phyloP scores from a whole-genome alignment of 2,797 vertebrate species.

The Coregonus sp. region DNA sequence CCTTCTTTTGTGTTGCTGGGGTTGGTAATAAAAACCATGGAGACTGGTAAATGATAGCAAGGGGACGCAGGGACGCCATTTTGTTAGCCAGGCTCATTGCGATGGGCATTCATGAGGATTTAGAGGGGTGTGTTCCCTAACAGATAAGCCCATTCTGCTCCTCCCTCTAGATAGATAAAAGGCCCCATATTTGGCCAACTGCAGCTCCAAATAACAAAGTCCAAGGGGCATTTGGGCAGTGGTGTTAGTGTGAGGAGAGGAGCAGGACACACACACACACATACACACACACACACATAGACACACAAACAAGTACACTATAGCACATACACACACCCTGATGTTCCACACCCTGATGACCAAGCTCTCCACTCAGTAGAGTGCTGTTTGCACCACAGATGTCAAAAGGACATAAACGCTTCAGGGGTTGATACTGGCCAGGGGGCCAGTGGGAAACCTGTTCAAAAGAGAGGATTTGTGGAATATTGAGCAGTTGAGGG shows the following conservation, averaged over 20 bases:
- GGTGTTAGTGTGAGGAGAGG: neutral
- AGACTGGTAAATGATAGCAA: neutral
- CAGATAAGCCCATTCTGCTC: slow-evolving; percentile 3
- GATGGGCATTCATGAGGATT: neutral
- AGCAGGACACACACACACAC: neutral
- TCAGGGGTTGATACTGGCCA: neutral
- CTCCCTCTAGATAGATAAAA: neutral
- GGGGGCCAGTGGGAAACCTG: neutral
- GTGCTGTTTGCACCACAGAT: neutral
- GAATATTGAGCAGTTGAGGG: slow-evolving; percentile 1
- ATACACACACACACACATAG: neutral
- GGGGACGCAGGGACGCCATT: neutral
- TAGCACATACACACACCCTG: neutral
- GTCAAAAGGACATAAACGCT: slow-evolving; percentile 1
- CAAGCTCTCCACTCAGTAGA: neutral
- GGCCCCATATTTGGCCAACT: neutral
- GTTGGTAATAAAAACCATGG: neutral
- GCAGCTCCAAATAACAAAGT: neutral
- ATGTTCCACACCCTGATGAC: neutral
- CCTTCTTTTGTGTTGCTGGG: neutral
- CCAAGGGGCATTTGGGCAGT: neutral
- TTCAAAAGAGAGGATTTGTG: neutral
- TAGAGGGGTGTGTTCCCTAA: slow-evolving; percentile 2
- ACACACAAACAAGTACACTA: neutral
- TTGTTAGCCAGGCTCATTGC: neutral